These are phyloP conservation scores for Anthopleura xanthogrammica DNA, from an alignment of 92 coral and sea anemone species.

Conservation along the genomic window DNA sequence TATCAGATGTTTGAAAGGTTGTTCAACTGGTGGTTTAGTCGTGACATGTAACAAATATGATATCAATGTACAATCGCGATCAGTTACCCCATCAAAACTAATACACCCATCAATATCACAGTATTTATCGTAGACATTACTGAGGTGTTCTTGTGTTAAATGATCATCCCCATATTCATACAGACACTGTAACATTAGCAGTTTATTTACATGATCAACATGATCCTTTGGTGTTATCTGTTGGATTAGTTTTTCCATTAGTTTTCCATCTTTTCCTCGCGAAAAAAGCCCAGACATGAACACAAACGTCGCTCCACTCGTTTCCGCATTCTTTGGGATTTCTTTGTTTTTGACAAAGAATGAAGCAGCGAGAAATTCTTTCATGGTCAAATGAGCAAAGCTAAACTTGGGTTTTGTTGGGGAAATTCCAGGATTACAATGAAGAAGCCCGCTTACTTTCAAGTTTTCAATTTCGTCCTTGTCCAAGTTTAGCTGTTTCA, in stretches of 20 bases:
- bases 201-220: neutral
- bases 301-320: too few species aligned
- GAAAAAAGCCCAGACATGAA: too few species aligned
- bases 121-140: neutral
- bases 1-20: neutral
- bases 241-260: neutral
- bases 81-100: neutral
- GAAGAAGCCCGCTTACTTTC: too few species aligned
- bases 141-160: neutral
- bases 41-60: neutral
- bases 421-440: too few species aligned
- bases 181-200: slow-evolving; percentile 1
- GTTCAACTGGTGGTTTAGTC: neutral
- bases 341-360: too few species aligned
- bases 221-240: neutral
- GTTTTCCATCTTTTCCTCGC: too few species aligned
- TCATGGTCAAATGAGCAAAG: too few species aligned
- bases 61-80: neutral
- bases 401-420: too few species aligned
- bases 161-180: neutral
- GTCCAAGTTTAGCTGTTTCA: too few species aligned
- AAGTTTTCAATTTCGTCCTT: too few species aligned
- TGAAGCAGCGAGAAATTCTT: too few species aligned
- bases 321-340: too few species aligned
- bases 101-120: neutral